Evolutionary conservation across 2,888 invertebrate species (phyloP), one percentile per base, ranked within the genome.

Genomic region (Trissolcus japonicus): DNA sequence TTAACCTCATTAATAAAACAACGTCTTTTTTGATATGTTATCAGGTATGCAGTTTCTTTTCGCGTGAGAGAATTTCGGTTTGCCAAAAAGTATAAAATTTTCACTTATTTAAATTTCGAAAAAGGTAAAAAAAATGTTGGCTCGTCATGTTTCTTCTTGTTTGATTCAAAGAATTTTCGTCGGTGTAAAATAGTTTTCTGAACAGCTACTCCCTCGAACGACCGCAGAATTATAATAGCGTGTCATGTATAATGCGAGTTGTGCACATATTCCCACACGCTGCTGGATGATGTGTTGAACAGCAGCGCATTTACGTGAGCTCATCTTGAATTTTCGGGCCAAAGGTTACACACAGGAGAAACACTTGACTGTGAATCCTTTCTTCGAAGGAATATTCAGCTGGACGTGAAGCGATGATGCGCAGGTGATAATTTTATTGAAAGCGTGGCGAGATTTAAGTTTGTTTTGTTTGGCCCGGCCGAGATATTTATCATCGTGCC

Each of bases 151-250:
- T 35, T 35, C 1, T 35, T 35, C 1, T 35, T 35, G 9, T 35
- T n/a, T 7, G 9, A 11, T 35, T 35, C 9, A 35, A 35, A 7
- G 35, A 11, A 35, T 35, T 35, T 35, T 35, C 35, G 35, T 35
- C 35, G 35, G 35, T 35, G 35, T 35, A 35, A 35, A 35, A 35
- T 35, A 35, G 35, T 35, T 35, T 35, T 35, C 35, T 7, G 80
- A 83, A 84, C 85, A 82, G 85, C 84, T 83, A 84, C 78, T 82
- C 80, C 82, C 83, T 83, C 81, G 82, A 83, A 84, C 83, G 81
- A 69, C 63, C 67, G 41, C 55, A 68, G 87, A 87, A 87, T 87
- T 83, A 84, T 84, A 87, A 87, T 85, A 83, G 84, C 78, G 77
- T 69, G 80, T 78, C 78, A 78, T 74, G 54, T 77, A 80, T 78